Evolutionary conservation across 2,888 invertebrate species (phyloP).

Genomic region (Cosmia pyralina): DNA sequence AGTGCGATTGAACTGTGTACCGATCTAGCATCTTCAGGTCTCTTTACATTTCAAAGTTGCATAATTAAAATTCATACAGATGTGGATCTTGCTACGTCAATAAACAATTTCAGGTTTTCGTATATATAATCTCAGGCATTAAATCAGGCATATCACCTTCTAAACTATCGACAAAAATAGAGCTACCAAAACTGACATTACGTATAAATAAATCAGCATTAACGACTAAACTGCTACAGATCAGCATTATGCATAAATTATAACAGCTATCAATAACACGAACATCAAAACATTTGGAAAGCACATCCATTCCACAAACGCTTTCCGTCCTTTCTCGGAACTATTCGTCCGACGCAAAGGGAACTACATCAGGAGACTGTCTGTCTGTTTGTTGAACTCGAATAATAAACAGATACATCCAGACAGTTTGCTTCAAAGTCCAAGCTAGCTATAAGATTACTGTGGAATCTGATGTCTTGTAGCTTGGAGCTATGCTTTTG

Average conservation of each 20-base stretch:
- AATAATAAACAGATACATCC: conserved; percentile 61
- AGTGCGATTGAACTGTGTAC: neutral
- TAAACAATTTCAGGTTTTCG: neutral
- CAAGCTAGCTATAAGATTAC: conserved; percentile 34
- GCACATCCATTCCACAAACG: conserved; percentile 12
- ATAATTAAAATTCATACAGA: neutral
- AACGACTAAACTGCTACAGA: conserved; percentile 39
- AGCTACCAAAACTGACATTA: neutral
- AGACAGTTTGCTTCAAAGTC: conserved; percentile 31
- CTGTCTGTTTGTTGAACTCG: conserved; percentile 48
- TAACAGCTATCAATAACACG: conserved; percentile 51
- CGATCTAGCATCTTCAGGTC: neutral
- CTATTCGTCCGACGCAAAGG: conserved; percentile 47
- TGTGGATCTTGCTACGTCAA: neutral
- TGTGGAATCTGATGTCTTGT: conserved; percentile 12
- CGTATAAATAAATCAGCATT: conserved; percentile 27
- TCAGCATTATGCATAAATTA: conserved; percentile 52
- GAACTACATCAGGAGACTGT: conserved; percentile 47
- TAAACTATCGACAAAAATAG: conserved; percentile 10
- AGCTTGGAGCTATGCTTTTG: conserved; percentile 6
- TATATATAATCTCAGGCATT: neutral
- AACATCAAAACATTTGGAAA: conserved; percentile 63
- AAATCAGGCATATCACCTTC: too few relatives aligned
- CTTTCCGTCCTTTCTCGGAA: conserved; percentile 55
- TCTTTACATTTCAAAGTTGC: neutral